Evolutionary conservation across 2,888 invertebrate species (phyloP), one percentile per base, ranked within the genome.

Genomic region (Acrobasis suavella): DNA sequence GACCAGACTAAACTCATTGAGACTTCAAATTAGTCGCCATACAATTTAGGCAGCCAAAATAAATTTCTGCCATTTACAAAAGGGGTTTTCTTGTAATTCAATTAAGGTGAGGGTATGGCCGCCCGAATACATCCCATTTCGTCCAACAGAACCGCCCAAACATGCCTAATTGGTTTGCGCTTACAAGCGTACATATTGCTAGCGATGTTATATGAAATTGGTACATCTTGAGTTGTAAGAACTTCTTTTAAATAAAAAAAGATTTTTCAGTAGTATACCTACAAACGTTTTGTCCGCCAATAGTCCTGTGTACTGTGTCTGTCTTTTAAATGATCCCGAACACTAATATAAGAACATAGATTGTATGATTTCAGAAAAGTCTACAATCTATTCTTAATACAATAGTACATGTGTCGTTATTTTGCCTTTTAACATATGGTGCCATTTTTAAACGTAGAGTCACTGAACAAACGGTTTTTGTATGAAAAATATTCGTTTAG

Each of bases 21-120:
- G 58, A 62, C 58, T 39, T 59, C 14, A 58, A 65, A 67, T 64
- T 63, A 64, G 64, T 62, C 62, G 42, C 61, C 32, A 46, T 46
- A 60, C 46, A 60, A 64, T 17, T 22, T 58, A 65, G 62, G 60
- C 42, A 62, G 50, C 66, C 63, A 63, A 69, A 72, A 72, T 72
- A 73, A 72, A 76, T 73, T 69, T 62, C 58, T 64, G 60, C 67
- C 71, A 66, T 68, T 70, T 67, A 70, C 72, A 69, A 71, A 74
- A 72, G 69, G 69, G 73, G 67, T 68, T 72, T 70, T 71, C 72
- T 71, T 72, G 70, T 73, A 70, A 73, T 74, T 76, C 72, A 74
- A 76, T 76, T 73, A 73, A 73, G 68, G 71, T 72, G 49, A 55
- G 66, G 64, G 68, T 32, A 56, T 60, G 60, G 51, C 49, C 60